Evolutionary conservation across 2,113 vertebrate species (phyloP).

Genomic region (Hippocampus comes): DNA sequence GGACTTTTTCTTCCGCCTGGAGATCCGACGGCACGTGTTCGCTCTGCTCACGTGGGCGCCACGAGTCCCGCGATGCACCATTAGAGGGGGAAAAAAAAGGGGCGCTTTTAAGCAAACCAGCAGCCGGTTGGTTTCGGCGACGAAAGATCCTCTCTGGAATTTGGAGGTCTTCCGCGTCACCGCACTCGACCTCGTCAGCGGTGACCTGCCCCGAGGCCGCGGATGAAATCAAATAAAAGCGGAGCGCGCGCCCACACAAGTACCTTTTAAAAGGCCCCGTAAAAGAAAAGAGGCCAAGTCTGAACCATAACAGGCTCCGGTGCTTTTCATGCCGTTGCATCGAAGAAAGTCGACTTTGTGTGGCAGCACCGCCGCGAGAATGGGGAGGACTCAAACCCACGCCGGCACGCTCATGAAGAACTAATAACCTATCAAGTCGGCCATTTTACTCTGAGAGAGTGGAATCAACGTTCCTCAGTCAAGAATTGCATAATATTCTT

Average conservation of each 20-base stretch:
- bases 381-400: slow-evolving; percentile 68
- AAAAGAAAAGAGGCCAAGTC: slow-evolving; percentile 24
- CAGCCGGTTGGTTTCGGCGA: slow-evolving; percentile 17
- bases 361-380: slow-evolving; percentile 51
- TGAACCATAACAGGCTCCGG: slow-evolving; percentile 38
- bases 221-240: slow-evolving; percentile 7
- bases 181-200: slow-evolving; percentile 17
- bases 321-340: slow-evolving; percentile 32
- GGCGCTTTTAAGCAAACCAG: slow-evolving; percentile 19
- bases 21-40: too few relatives aligned
- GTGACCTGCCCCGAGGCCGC: slow-evolving; percentile 40
- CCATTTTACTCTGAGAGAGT: too few relatives aligned
- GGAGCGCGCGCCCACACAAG: slow-evolving; percentile 1
- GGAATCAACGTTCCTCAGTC: neutral
- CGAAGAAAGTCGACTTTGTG: slow-evolving; percentile 54
- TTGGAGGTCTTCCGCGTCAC: slow-evolving; percentile 31
- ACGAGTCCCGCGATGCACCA: slow-evolving; percentile 7
- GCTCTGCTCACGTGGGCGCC: too few relatives aligned
- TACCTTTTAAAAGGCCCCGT: slow-evolving; percentile 14
- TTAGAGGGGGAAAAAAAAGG: slow-evolving; percentile 17
- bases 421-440: slow-evolving; percentile 40
- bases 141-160: slow-evolving; percentile 22
- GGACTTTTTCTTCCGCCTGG: neutral
- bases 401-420: slow-evolving; percentile 61
- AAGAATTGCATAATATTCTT: neutral